These are phyloP conservation scores for Pelodytes ibericus DNA, from an alignment of 2,797 vertebrate species.

Conservation along the genomic window DNA sequence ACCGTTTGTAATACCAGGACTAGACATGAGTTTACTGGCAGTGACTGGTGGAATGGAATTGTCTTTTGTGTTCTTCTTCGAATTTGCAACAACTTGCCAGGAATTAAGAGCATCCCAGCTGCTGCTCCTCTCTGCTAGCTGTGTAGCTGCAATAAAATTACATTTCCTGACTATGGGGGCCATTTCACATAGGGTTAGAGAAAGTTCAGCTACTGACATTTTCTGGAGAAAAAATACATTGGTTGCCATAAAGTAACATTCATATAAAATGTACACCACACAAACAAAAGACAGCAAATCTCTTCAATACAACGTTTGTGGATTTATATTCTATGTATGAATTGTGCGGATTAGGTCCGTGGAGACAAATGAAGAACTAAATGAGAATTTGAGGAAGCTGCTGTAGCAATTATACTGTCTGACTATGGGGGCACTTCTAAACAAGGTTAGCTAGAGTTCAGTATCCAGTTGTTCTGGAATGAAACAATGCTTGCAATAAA, in stretches of 20 bases:
- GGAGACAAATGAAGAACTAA: background rate
- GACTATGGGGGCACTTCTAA: conserved; percentile 46
- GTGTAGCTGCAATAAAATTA: conserved; percentile 42
- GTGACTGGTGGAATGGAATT: conserved; percentile 11
- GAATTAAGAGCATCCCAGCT: conserved; percentile 43
- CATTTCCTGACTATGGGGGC: conserved; percentile 42
- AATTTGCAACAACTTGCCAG: conserved; percentile 40
- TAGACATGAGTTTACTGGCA: conserved; percentile 4
- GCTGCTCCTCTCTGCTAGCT: conserved; percentile 42
- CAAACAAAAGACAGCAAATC: background rate
- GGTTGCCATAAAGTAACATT: background rate
- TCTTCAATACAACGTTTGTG: background rate
- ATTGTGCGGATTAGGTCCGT: background rate
- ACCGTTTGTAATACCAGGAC: background rate
- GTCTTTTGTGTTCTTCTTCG: conserved; percentile 34
- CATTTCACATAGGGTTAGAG: conserved; percentile 46
- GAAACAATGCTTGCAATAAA: background rate
- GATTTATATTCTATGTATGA: background rate
- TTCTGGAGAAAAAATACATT: background rate
- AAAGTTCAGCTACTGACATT: conserved; percentile 40
- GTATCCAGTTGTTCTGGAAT: background rate
- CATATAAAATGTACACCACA: background rate
- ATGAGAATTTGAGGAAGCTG: background rate
- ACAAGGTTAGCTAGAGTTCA: conserved; percentile 53
- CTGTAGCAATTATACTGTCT: conserved; percentile 27